phyloP scores from a whole-genome alignment of 1,140 invertebrate species.

The Drosophila ercepeae region DNA sequence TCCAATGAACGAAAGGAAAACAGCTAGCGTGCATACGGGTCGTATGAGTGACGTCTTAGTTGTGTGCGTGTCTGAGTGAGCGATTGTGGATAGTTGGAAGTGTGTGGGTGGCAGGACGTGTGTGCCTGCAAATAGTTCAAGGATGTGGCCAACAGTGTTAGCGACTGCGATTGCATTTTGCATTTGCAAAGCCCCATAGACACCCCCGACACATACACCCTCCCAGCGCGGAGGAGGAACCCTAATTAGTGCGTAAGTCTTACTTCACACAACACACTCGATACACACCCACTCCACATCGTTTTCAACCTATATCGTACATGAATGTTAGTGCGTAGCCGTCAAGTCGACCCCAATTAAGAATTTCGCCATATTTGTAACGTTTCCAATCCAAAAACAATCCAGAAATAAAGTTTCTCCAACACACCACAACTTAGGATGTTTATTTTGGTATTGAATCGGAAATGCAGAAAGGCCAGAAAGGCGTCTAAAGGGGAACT shows the following conservation, averaged over 20 bases:
- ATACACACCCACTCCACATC: constrained; percentile 28
- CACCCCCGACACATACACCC: constrained; percentile 17
- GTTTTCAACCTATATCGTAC: constrained; percentile 25
- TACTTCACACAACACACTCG: constrained; percentile 11
- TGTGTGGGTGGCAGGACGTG: constrained; percentile 4
- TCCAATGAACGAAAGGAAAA: constrained; percentile 8
- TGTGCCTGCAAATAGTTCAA: constrained; percentile 13
- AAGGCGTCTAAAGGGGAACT: too few species aligned
- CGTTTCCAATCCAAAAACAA: constrained; percentile 58
- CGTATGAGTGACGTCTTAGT: constrained; percentile 81
- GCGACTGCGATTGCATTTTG: constrained; percentile 59
- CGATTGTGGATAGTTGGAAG: constrained; percentile 6
- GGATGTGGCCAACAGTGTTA: constrained; percentile 69
- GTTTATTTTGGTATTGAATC: too few species aligned
- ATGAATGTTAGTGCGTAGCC: constrained; percentile 43
- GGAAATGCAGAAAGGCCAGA: too few species aligned
- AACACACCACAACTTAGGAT: constrained; percentile 46
- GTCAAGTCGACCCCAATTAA: constrained; percentile 37
- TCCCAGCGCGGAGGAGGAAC: constrained; percentile 14
- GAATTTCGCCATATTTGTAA: constrained; percentile 73
- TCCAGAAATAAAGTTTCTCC: constrained; percentile 70
- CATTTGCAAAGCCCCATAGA: constrained; percentile 32
- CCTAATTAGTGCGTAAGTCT: constrained; percentile 66
- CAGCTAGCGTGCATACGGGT: constrained; percentile 78
- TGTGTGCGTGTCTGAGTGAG: constrained; percentile 37